phyloP scores from a whole-genome alignment of 1,140 invertebrate genomes.

The Conus ventricosus region DNA sequence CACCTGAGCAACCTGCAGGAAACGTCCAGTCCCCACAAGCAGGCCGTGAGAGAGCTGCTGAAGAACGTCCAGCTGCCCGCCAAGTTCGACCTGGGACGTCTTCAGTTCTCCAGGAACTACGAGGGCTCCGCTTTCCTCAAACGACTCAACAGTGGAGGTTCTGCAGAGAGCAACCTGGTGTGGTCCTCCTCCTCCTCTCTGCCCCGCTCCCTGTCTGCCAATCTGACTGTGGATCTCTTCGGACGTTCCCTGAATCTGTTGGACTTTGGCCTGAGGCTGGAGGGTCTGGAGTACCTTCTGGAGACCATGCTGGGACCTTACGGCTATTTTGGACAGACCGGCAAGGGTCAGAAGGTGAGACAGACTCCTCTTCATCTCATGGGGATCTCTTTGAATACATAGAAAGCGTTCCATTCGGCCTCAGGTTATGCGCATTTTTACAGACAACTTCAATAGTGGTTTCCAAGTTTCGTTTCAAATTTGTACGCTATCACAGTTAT shows the following conservation, averaged over 20 bases:
- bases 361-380: not conserved
- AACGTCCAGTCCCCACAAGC: slow-evolving; percentile 86
- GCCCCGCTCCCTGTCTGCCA: slow-evolving; percentile 86
- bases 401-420: no score
- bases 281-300: slow-evolving; percentile 89
- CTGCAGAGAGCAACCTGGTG: slow-evolving; percentile 80
- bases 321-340: slow-evolving; percentile 48
- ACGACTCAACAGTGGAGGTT: slow-evolving; percentile 57
- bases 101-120: slow-evolving; percentile 91
- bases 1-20: slow-evolving; percentile 90
- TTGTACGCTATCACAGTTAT: no score
- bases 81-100: slow-evolving; percentile 85
- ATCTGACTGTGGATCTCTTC: slow-evolving; percentile 90
- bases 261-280: slow-evolving; percentile 87
- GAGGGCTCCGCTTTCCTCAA: slow-evolving; percentile 78
- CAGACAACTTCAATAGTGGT: no score
- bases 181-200: slow-evolving; percentile 92
- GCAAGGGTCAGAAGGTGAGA: slow-evolving; percentile 8
- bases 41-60: slow-evolving; percentile 88
- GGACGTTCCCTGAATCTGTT: slow-evolving; percentile 90
- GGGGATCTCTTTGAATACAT: no score
- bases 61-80: slow-evolving; percentile 81
- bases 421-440: no score
- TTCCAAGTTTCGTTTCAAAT: no score
- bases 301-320: slow-evolving; percentile 85